Percentiles rank a stretch among this genome's conserved stretches.
These are phyloP conservation scores for Drosophila yooni DNA, from an alignment of 2,888 invertebrate genomes.

Conservation along the genomic window DNA sequence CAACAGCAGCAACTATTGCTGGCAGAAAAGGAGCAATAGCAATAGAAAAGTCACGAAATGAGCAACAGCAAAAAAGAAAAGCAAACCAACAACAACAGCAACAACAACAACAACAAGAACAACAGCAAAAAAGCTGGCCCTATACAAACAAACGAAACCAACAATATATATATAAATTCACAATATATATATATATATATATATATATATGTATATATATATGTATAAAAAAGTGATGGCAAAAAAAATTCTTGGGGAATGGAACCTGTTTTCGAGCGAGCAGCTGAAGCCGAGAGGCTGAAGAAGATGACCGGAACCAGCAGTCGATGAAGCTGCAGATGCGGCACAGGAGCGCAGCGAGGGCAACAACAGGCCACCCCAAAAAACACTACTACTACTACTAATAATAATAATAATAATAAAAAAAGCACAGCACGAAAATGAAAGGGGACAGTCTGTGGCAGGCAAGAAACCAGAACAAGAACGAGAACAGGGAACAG, in stretches of 20 bases:
- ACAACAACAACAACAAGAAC: conserved; percentile 13
- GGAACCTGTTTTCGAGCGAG: conserved; percentile 67
- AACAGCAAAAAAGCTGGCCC: conserved; percentile 12
- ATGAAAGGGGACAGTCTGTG: not conserved
- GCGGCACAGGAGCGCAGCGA: conserved; percentile 45
- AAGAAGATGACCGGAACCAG: conserved; percentile 74
- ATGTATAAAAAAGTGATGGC: conserved; percentile 44
- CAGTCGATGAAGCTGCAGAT: conserved; percentile 51
- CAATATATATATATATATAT: not conserved
- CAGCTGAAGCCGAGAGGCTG: conserved; percentile 43
- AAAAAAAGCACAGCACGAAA: not conserved
- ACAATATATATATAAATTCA: conserved; percentile 24
- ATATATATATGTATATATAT: conserved; percentile 1
- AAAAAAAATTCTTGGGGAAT: conserved; percentile 73
- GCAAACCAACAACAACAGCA: conserved; percentile 6
- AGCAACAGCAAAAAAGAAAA: conserved; percentile 16
- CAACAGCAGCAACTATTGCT: conserved; percentile 36
- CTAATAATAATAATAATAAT: not conserved
- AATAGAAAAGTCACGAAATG: conserved; percentile 70
- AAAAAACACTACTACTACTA: conserved; percentile 8
- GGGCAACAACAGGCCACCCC: conserved; percentile 19
- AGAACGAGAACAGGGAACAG: conserved; percentile 20
- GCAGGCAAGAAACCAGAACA: conserved; percentile 16
- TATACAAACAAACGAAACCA: conserved; percentile 45
- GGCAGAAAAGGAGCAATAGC: conserved; percentile 72